Base-by-base conservation (phyloP, 1,140 invertebrate genomes). In the Chrysomallon squamiferum region DNA sequence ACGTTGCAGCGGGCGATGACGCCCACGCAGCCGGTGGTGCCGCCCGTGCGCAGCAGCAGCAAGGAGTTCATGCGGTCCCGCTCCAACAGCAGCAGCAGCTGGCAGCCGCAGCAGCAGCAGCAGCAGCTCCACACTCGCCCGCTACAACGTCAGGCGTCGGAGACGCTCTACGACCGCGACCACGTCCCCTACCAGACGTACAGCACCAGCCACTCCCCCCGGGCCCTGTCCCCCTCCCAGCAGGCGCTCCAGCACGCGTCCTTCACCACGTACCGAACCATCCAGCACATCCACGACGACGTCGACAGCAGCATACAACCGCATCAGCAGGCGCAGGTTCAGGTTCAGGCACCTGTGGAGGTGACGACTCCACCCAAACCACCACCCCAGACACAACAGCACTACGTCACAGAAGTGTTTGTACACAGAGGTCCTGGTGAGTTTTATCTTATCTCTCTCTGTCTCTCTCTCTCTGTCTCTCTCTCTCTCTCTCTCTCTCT, bases 1-100 rank as follows among this genome's bases (percentile, higher is more conserved):
- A 77, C 68, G 29, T 61, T 75, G 65, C 73, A 72, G 62, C 75
- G 78, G 59, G 69, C 72, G 7, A 87, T 88, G 4, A 88, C 87
- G 3, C 86, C 88, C 9, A 89, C 89, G 67, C 88, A 89, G 25
- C 78, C 89, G 30, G 61, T 67, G 4, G 62, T 68, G 2, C 85
- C 90, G 64, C 87, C 89, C 64, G 76, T 73, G 41, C 76, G 85
- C 61, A 78, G 75, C 30, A 79, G 84, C 68, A 84, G 83, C 59
- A 77, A 77, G 62, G 78, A 84, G 58, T 79, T 74, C 66, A 73
- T 75, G 71, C 71, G 72, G 56, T 69, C 70, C 13, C 58, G 67
- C 22, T 68, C 69, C 54, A 72, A 68, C 64, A 76, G 65, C 64
- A 73, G 62, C 68, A 74, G 71, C 59, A 69, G 65, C 65, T 62